Evolutionary conservation across 2,113 vertebrate genomes (phyloP).

Genomic region (Austrofundulus limnaeus): DNA sequence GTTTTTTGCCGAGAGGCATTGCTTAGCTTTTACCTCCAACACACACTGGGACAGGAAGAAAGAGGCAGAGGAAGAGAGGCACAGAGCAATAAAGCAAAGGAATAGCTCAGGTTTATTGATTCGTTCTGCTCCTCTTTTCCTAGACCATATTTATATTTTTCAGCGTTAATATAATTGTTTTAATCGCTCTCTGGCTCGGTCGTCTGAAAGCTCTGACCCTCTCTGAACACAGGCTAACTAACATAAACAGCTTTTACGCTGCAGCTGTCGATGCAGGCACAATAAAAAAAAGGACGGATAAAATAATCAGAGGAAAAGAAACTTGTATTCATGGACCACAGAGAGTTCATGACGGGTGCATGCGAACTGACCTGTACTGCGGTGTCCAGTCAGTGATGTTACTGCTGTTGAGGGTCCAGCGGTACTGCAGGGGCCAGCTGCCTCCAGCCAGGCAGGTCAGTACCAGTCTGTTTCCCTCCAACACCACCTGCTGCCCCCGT

Average conservation of each 20-base stretch:
- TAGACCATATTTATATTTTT: conserved; percentile 61
- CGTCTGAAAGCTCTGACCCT: conserved; percentile 53
- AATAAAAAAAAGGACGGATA: background rate
- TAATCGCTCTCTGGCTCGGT: conserved; percentile 54
- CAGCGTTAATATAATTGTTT: conserved; percentile 57
- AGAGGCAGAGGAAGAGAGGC: conserved; percentile 5
- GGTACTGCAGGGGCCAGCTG: conserved; percentile 96
- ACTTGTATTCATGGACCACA: background rate
- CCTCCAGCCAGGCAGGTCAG: conserved; percentile 94
- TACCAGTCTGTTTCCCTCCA: conserved; percentile 93
- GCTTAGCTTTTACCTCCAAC: conserved; percentile 43
- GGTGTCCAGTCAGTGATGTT: conserved; percentile 87
- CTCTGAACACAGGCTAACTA: conserved; percentile 33
- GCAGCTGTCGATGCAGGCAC: conserved; percentile 10
- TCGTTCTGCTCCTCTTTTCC: conserved; percentile 29
- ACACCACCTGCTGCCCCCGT: conserved; percentile 59
- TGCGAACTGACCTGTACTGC: conserved; percentile 86
- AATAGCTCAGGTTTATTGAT: conserved; percentile 54
- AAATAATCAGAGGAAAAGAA: background rate
- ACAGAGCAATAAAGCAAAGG: conserved; percentile 10
- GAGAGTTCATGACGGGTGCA: background rate
- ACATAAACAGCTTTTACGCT: background rate
- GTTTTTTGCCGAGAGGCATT: conserved; percentile 48
- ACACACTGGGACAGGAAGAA: conserved; percentile 29
- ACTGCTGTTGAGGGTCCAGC: conserved; percentile 85